Percentiles rank a stretch among this genome's conserved stretches.
Evolutionary conservation across 2,888 invertebrate genomes (phyloP).

Genomic region (Synanthedon andrenaeformis): DNA sequence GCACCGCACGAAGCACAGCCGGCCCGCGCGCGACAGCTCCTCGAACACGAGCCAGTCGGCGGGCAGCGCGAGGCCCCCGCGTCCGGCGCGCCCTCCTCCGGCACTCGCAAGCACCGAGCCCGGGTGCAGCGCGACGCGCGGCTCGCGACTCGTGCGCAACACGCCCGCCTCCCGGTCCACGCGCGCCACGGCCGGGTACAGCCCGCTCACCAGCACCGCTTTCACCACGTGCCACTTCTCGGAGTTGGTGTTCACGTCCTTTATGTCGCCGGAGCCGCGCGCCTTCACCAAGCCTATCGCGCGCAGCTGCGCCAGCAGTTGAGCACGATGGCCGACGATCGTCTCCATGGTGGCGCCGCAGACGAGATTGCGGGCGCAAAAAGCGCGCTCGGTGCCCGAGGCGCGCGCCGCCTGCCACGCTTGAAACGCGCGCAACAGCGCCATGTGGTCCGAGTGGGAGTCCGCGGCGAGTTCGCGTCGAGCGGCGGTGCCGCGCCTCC

Average conservation of each 20-base stretch:
- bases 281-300: conserved; percentile 79
- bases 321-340: conserved; percentile 86
- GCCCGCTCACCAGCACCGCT: conserved; percentile 86
- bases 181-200: conserved; percentile 89
- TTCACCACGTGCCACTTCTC: conserved; percentile 93
- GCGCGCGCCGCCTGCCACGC: conserved; percentile 74
- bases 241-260: conserved; percentile 85
- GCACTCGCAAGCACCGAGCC: conserved; percentile 74
- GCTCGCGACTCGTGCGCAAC: conserved; percentile 74
- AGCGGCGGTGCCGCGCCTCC: conserved; percentile 72
- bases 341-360: conserved; percentile 89
- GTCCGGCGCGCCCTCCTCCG: conserved; percentile 50
- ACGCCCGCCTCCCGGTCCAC: conserved; percentile 74
- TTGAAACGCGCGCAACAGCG: conserved; percentile 83
- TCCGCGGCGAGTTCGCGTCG: conserved; percentile 80
- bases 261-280: conserved; percentile 74
- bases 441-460: conserved; percentile 91
- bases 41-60: conserved; percentile 90
- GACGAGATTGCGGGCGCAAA: conserved; percentile 82
- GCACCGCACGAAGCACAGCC: conserved; percentile 79
- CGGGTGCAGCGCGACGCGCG: conserved; percentile 64
- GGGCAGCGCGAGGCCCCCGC: conserved; percentile 61
- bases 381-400: conserved; percentile 74
- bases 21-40: conserved; percentile 81
- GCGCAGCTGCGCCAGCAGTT: conserved; percentile 84